Evolutionary conservation across 2,888 invertebrate species (phyloP), one percentile per base, ranked within the genome.

Genomic region (Leptinotarsa peninsularis): DNA sequence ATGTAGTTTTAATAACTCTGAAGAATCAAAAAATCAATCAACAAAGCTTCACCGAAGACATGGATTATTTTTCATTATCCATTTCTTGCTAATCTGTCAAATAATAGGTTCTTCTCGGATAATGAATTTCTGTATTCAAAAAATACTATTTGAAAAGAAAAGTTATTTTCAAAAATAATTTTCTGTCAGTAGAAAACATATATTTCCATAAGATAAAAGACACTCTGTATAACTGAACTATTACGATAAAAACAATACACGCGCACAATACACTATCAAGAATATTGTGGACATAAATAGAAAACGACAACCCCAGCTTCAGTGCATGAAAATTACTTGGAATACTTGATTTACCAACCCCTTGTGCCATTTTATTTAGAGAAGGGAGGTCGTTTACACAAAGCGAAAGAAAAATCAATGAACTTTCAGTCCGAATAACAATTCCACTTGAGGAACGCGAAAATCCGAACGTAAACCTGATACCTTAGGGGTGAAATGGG

Each of bases 401-500:
- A 71, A 74, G 68, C 43, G 21, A 67, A 66, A 56, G 50, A 75
- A 83, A 85, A 85, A 85, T 85, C 84, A 84, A 85, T 85, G 83
- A 76, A 79, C 82, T 80, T 81, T 81, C 82, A 80, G 75, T 63
- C 81, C 83, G 74, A 82, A 83, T 79, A 82, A 84, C 84, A 84
- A 82, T 83, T 82, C 82, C 82, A 83, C 83, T 83, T 81, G 71
- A 72, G 33, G 66, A 21, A 66, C 69, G 52, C 72, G 87, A 85
- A 83, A 83, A 84, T 85, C 84, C 82, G 81, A 84, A 86, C 88
- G 85, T 83, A 87, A 85, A 84, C 85, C 83, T 80, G 82, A 83
- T 85, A 85, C 84, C 84, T 83, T 78, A 82, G 83, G 85, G 86
- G 85, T 83, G 84, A 84, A 84, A 82, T 80, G 82, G 85, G 85